A percentile compares a stretch with the other conserved stretches of the same genome.
Conservation (phyloP, 2,797 vertebrate genomes). For the Lagorchestes hirsutus region DNA sequence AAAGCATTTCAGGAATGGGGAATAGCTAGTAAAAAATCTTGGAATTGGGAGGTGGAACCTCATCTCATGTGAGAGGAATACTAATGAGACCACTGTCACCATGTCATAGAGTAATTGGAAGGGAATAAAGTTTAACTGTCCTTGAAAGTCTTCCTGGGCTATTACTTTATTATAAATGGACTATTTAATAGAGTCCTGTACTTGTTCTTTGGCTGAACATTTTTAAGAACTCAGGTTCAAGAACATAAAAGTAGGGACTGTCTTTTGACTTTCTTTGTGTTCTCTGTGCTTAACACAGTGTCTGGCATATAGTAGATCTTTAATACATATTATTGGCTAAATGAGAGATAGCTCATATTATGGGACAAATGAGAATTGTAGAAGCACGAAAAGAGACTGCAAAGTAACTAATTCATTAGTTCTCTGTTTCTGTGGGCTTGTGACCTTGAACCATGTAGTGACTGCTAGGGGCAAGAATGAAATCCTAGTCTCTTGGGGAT, state of each 20-base stretch:
- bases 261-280: background rate
- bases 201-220: background rate
- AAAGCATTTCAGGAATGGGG: background rate
- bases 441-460: background rate
- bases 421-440: background rate
- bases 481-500: background rate
- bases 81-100: background rate
- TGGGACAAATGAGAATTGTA: background rate
- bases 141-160: background rate
- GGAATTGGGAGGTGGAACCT: background rate
- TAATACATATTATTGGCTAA: background rate
- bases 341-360: background rate
- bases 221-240: background rate
- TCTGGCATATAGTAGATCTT: background rate
- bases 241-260: background rate
- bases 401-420: background rate
- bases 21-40: background rate
- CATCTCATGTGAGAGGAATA: background rate
- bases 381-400: background rate
- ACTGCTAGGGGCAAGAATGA: background rate
- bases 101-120: background rate
- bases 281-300: background rate
- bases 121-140: background rate
- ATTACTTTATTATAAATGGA: background rate
- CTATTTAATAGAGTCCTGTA: background rate